Evolutionary conservation across 2,888 invertebrate species (phyloP), one percentile per base, ranked within the genome.

Genomic region (Macaria liturata): DNA sequence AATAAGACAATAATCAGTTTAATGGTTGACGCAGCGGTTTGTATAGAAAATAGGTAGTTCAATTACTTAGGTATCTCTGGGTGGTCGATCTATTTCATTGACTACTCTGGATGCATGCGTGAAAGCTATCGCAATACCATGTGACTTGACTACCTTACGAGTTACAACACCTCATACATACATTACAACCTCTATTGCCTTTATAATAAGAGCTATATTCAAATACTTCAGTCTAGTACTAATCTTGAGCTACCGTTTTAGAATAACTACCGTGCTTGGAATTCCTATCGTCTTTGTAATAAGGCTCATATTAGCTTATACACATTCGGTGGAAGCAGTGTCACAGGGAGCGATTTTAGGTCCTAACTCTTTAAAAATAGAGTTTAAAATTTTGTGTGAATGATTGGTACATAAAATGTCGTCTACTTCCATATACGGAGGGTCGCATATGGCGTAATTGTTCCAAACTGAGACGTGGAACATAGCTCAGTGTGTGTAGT

Each of bases 381-480:
- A 62, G 63, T 57, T 53, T 45, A 57, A 55, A 63, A 51, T 56
- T 53, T 52, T 49, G 49, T 3, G 48, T 46, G 56, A 54, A 58
- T 59, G 58, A 51, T 49, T 43, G 49, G 32, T 49, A 58, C 59
- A 64, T 62, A 65, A 66, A 70, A 68, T 69, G 69, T 69, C 68
- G 59, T 54, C 66, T 55, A 62, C 62, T 54, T 62, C 62, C 68
- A 59, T 71, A 64, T 61, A 61, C 55, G 66, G 65, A 61, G 57
- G 53, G 60, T 58, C 70, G 66, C 76, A 75, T 71, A 76, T 76
- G 76, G 73, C 73, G 70, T 75, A 75, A 75, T 74, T 72, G 67
- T 66, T 63, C 66, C 61, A 61, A 68, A 66, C 65, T 64, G 44
- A 60, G 62, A 61, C 64, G 49, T 61, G 53, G 49, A 49, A 48